phyloP scores from a whole-genome alignment of 2,888 invertebrate species.

The Euplexia lucipara region DNA sequence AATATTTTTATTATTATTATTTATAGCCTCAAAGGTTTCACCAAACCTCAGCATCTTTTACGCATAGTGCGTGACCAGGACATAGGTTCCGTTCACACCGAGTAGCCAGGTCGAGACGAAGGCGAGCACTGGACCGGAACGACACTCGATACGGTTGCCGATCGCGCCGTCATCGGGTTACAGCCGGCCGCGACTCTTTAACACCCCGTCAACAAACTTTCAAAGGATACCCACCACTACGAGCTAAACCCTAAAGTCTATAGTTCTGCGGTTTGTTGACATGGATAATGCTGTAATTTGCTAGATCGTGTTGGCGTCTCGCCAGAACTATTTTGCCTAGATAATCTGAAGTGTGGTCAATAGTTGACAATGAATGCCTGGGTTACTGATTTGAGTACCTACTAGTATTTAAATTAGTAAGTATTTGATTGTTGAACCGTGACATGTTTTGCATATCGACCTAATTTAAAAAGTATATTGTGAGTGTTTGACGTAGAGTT shows the following conservation, averaged over 20 bases:
- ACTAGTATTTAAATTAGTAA: slow-evolving; percentile 31
- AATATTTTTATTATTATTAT: no score
- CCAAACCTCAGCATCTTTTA: slow-evolving; percentile 15
- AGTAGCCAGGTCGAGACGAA: slow-evolving; percentile 72
- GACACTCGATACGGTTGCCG: slow-evolving; percentile 82
- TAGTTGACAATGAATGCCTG: slow-evolving; percentile 68
- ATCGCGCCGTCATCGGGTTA: slow-evolving; percentile 80
- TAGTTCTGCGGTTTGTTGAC: slow-evolving; percentile 3
- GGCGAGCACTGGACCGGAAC: slow-evolving; percentile 80
- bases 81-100: slow-evolving; percentile 78
- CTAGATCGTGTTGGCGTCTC: slow-evolving; percentile 71
- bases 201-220: slow-evolving; percentile 22
- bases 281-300: slow-evolving; percentile 52
- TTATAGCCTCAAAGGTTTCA: not conserved
- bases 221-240: slow-evolving; percentile 58
- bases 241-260: slow-evolving; percentile 31
- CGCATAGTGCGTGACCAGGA: slow-evolving; percentile 73
- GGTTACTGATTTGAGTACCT: slow-evolving; percentile 48
- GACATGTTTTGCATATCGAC: slow-evolving; percentile 5
- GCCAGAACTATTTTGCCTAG: slow-evolving; percentile 76
- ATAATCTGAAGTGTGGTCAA: slow-evolving; percentile 72
- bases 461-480: no score
- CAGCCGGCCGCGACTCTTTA: slow-evolving; percentile 65
- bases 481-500: no score
- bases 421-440: not conserved